These are phyloP conservation scores for Bombus superbus DNA, from an alignment of 1,140 invertebrate species.

Conservation along the genomic window DNA sequence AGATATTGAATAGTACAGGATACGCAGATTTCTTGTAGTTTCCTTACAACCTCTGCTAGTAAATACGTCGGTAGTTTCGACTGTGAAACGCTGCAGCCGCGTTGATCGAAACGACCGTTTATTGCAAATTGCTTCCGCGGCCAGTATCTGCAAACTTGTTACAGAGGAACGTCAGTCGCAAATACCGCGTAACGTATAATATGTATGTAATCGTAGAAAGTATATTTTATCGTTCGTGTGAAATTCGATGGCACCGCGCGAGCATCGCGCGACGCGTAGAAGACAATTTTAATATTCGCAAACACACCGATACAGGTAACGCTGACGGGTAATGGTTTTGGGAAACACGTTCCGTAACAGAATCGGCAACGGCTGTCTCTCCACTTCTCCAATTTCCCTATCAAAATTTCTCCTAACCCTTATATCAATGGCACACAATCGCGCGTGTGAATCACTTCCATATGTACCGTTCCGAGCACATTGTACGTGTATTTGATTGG, in stretches of 20 bases:
- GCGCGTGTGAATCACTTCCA: neutral
- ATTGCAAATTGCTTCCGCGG: neutral
- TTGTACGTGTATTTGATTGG: neutral
- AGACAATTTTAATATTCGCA: neutral
- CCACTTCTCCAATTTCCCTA: conserved; percentile 8
- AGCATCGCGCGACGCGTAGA: neutral
- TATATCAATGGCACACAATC: neutral
- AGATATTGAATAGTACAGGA: neutral
- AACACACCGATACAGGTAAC: no score
- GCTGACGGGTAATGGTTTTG: neutral
- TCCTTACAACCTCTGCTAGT: neutral
- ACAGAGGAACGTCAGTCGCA: neutral
- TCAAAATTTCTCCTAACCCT: neutral
- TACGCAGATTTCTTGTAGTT: neutral
- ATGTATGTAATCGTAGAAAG: neutral
- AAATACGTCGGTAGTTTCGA: neutral
- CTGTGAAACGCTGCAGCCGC: neutral
- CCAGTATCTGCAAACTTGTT: neutral
- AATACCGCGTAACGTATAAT: neutral
- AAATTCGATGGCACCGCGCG: neutral
- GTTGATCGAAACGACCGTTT: neutral
- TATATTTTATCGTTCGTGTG: neutral
- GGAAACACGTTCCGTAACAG: neutral
- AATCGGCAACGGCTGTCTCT: neutral
- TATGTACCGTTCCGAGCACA: neutral